Evolutionary conservation across 2,797 vertebrate species (phyloP), one percentile per base, ranked within the genome.

Genomic region (Ctenochaetus hawaiiensis): DNA sequence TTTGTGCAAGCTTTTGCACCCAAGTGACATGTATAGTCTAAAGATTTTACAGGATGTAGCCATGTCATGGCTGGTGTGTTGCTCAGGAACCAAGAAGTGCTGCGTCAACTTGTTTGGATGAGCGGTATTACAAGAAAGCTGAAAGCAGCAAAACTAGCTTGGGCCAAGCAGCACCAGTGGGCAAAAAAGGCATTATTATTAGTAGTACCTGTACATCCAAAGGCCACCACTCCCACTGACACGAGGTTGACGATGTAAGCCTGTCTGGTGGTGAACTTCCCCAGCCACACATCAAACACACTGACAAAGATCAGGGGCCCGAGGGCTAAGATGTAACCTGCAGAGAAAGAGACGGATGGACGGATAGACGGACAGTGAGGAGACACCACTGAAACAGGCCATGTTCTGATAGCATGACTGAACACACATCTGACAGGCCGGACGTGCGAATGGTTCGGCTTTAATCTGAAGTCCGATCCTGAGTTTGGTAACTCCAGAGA

Each of bases 151-250:
- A 39, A 1, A 39, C 39, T 9, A 10, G 39, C 39, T 10, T 10
- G 4, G 39, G 39, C 39, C 8, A 8, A 39, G 39, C 39, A 8
- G 39, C 8, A 39, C 39, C 2, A 39, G 39, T 41, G 20, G 14
- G 23, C 41, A n/a, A 16, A 8, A 4, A 8, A 17, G 4, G 6
- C 8, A 20, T 26, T 11, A 26, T 53, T 16, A 34, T 30, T 48
- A 51, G 37, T 58, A 74, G 70, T 98, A 99, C 98, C 98, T 96
- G 98, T 99, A 77, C 98, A 99, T 83, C 98, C 98, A 0, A 99
- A 99, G 74, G 98, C 98, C 89, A 99, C 97, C 4, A 97, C 96
- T 17, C 97, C 98, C 1, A 99, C 97, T 0, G 97, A 97, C 0
- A 97, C 94, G 47, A 99, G 94, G 94, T 98, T 99, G 89, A 98